Evolutionary conservation across 2,797 vertebrate species (phyloP), one percentile per base, ranked within the genome.

Genomic region (Microctenopoma stevenorrisi): DNA sequence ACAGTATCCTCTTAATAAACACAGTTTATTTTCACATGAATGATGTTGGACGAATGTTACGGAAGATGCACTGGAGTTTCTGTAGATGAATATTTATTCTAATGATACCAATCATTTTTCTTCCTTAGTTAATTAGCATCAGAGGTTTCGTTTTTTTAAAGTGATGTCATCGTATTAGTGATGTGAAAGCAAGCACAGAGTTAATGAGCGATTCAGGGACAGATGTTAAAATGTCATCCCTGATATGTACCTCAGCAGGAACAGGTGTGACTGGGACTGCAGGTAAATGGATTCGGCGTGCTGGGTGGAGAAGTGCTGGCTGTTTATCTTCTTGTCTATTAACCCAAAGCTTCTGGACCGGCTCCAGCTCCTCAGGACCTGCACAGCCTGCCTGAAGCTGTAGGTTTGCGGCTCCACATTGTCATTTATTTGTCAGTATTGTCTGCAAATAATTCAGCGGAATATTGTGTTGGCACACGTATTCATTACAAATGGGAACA

Each of bases 201-300:
- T 42, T 43, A n/a, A 35, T 53, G 38, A 63, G 50, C 54, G 46
- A 26, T 52, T 47, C 9, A 5, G n/a, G 76, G 72, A 63, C 78
- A 74, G 80, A 80, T 82, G 76, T 81, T 83, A 53, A 83, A 81
- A 81, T 78, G 81, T 76, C 72, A 68, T 64, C 63, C 11, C 46
- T 58, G 69, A 18, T 76, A 6, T 22, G 38, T 81, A 18, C 63
- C 77, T 48, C 79, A 68, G 67, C 78, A 63, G 83, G 73, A 84
- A 63, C 79, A 86, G 81, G 82, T 81, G 78, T 74, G 68, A 2
- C 46, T 16, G 68, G 65, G 66, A 47, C 58, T 49, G 74, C 67
- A 64, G 68, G 53, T 68, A 57, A 71, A 84, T 50, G 71, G 55
- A 57, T 43, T 69, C 4, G 5, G 33, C 69, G n/a, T 49, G 59